Percentiles rank a stretch among this genome's conserved stretches.
Conservation (phyloP, 2,888 invertebrate species). For the Athetis lepigone region DNA sequence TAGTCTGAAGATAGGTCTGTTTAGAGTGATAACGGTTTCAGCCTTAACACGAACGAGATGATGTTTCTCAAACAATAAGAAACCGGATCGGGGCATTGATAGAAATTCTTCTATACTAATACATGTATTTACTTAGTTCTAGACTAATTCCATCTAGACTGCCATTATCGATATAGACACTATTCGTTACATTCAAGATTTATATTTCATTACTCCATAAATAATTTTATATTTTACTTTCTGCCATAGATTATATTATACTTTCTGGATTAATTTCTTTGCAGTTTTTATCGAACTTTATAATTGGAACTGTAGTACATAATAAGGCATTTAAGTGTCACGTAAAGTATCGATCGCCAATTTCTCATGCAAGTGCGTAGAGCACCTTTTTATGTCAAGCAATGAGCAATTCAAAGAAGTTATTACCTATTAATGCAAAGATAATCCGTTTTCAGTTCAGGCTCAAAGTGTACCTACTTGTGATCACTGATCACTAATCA, state of each 20-base stretch:
- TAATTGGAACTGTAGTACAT: conserved; percentile 35
- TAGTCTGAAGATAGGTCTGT: neutral
- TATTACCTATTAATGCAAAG: conserved; percentile 42
- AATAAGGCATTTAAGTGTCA: conserved; percentile 39
- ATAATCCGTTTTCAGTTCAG: conserved; percentile 42
- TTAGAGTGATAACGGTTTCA: neutral
- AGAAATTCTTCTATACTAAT: too few species aligned
- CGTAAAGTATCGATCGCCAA: conserved; percentile 40
- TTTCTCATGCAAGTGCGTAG: conserved; percentile 36
- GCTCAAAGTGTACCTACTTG: conserved; percentile 18
- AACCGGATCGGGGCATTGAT: neutral
- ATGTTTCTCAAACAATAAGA: neutral
- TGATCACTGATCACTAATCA: conserved; percentile 3
- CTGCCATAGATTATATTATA: too few species aligned
- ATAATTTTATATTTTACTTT: too few species aligned
- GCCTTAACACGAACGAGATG: neutral
- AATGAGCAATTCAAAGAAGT: conserved; percentile 37
- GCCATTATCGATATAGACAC: too few species aligned
- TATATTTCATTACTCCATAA: neutral
- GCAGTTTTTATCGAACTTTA: conserved; percentile 37
- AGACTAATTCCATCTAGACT: neutral
- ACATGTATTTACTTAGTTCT: too few species aligned
- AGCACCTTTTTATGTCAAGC: conserved; percentile 50
- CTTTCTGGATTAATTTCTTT: too few species aligned
- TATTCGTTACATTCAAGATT: neutral